Evolutionary conservation across 2,797 vertebrate genomes (phyloP).

Genomic region (Molossus molossus): DNA sequence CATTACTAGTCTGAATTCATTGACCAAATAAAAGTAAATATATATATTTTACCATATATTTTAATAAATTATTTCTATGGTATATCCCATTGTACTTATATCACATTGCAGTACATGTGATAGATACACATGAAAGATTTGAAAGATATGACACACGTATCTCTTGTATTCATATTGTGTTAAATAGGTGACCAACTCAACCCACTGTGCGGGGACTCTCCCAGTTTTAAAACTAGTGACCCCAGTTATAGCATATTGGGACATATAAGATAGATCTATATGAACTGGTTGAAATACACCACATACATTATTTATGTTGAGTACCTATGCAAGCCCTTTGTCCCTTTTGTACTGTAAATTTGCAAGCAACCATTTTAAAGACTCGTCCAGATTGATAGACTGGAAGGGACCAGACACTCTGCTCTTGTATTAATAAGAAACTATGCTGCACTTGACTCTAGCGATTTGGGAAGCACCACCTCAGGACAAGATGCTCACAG

Average conservation of each 20-base stretch:
- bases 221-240: slow-evolving; percentile 27
- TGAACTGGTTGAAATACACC: not conserved
- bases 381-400: not conserved
- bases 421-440: not conserved
- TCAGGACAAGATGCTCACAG: not conserved
- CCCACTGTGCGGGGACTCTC: not conserved
- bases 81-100: not conserved
- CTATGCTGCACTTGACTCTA: not conserved
- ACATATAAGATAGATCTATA: not conserved
- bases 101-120: not conserved
- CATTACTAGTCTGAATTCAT: not conserved
- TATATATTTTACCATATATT: not conserved
- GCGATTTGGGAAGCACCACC: not conserved
- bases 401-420: not conserved
- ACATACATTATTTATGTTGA: not conserved
- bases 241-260: not conserved
- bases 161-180: not conserved
- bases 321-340: not conserved
- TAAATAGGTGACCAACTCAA: not conserved
- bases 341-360: not conserved
- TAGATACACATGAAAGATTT: not conserved
- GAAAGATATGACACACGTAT: not conserved
- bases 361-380: not conserved
- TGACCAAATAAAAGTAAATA: slow-evolving; percentile 44
- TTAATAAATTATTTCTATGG: not conserved